Conservation (phyloP, 2,113 vertebrate species). For the Hippocampus mohnikei region DNA sequence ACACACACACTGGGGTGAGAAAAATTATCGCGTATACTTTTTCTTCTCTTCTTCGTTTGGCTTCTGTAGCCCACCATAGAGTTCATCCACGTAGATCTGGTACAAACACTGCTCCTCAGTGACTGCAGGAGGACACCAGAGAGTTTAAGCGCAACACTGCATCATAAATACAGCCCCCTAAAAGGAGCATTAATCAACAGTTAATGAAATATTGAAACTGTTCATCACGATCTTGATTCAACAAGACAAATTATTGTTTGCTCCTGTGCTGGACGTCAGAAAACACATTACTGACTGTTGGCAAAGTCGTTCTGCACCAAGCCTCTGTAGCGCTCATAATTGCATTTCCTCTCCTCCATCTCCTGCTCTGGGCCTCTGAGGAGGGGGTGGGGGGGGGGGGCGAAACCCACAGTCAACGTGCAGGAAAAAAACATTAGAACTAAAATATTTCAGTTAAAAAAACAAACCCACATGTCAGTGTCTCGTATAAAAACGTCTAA, state of each 20-base stretch:
- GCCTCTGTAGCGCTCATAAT: conserved; percentile 94
- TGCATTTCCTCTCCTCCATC: conserved; percentile 89
- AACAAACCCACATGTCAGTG: neutral
- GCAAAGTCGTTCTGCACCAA: conserved; percentile 98
- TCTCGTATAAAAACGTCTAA: neutral
- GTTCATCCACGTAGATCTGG: conserved; percentile 93
- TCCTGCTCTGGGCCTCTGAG: conserved; percentile 82
- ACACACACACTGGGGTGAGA: neutral
- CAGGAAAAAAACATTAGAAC: neutral
- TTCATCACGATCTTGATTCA: neutral
- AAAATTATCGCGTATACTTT: conserved; percentile 76
- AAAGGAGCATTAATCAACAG: conserved; percentile 3
- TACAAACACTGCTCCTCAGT: conserved; percentile 95
- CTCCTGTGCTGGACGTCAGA: neutral
- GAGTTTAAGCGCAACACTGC: conserved; percentile 23
- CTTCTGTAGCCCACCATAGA: conserved; percentile 89
- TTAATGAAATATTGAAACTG: neutral
- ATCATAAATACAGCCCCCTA: neutral
- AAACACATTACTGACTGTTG: conserved; percentile 79
- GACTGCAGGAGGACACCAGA: conserved; percentile 70
- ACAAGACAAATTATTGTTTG: neutral
- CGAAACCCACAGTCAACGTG: neutral
- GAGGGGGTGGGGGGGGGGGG: neutral
- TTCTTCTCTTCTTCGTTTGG: conserved; percentile 94
- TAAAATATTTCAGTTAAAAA: neutral